Evolutionary conservation across 2,888 invertebrate genomes (phyloP).

Genomic region (Cataglyphis albicans): DNA sequence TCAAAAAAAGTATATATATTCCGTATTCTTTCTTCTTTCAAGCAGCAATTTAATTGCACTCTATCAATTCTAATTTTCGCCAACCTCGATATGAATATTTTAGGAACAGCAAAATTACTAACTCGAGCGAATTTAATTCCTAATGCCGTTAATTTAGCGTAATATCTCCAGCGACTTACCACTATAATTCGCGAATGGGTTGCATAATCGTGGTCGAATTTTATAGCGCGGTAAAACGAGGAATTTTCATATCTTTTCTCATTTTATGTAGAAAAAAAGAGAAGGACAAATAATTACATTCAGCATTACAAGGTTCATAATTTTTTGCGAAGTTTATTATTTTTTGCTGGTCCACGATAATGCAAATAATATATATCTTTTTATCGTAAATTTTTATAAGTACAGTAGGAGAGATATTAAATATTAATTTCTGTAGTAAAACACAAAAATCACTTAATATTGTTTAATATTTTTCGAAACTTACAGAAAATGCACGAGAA

Average conservation of each 20-base stretch:
- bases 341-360: not conserved
- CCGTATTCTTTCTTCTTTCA: not conserved
- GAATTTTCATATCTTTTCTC: constrained; percentile 22
- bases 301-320: not conserved
- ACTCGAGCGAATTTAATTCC: constrained; percentile 9
- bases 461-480: not conserved
- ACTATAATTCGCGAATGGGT: constrained; percentile 32
- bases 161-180: constrained; percentile 15
- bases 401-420: not conserved
- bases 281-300: constrained; percentile 39
- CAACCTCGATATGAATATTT: constrained; percentile 1
- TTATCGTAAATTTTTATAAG: not conserved
- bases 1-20: not conserved
- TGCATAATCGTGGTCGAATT: constrained; percentile 35
- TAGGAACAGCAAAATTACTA: not conserved
- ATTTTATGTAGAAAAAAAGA: not conserved
- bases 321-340: constrained; percentile 6
- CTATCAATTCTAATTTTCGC: not conserved
- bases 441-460: not conserved
- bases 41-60: not conserved
- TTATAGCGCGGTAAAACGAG: constrained; percentile 19
- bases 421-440: not conserved
- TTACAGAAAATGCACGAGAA: not conserved
- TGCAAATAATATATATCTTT: not conserved
- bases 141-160: constrained; percentile 11